phyloP scores from a whole-genome alignment of 2,113 vertebrate species.

The Ramphastos sulfuratus region DNA sequence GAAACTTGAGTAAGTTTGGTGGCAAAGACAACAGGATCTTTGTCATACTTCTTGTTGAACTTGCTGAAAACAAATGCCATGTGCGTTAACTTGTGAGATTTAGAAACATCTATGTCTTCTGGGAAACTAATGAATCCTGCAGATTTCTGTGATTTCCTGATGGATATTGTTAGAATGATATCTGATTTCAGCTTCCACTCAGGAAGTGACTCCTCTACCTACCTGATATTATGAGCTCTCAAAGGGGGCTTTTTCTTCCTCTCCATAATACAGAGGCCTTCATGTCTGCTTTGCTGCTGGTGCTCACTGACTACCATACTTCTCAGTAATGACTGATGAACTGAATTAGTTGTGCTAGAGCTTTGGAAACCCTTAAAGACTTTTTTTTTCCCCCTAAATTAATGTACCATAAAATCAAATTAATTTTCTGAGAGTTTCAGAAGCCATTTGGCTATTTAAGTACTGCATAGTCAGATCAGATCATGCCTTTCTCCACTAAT shows the following conservation, averaged over 20 bases:
- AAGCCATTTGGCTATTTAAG: not conserved
- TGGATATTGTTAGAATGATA: conserved; percentile 23
- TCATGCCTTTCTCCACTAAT: not conserved
- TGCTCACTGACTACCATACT: not conserved
- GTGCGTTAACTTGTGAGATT: not conserved
- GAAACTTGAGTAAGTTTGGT: not conserved
- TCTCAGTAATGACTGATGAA: not conserved
- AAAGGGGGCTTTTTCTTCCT: not conserved
- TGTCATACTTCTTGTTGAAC: not conserved
- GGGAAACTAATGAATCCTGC: not conserved
- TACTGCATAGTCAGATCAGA: not conserved
- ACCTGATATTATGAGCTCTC: not conserved
- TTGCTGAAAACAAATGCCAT: not conserved
- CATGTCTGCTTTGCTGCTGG: not conserved
- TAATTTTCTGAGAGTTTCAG: not conserved
- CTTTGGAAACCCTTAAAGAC: not conserved
- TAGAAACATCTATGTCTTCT: not conserved
- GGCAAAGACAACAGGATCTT: conserved; percentile 21
- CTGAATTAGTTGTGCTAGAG: not conserved
- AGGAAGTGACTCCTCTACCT: conserved; percentile 17
- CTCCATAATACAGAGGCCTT: not conserved
- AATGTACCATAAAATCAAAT: not conserved
- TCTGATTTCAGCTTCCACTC: conserved; percentile 43
- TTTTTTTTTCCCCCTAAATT: not conserved
- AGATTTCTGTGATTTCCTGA: conserved; percentile 37